These are phyloP conservation scores for Hemistola chrysoprasaria DNA, from an alignment of 2,888 invertebrate genomes.

Conservation along the genomic window DNA sequence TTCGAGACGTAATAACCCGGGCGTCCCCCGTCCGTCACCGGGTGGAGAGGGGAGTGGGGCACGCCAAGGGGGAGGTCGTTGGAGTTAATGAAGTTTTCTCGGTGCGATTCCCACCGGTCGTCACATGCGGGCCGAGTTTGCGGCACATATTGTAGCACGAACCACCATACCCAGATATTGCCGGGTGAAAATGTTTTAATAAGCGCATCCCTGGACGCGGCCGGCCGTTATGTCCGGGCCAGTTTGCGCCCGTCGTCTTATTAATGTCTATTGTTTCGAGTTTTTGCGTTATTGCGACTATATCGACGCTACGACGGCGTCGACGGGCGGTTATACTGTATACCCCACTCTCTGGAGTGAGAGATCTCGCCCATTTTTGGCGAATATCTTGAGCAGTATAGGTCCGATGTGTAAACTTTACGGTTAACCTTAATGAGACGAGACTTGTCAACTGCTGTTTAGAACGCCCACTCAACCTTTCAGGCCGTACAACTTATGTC, in stretches of 20 bases:
- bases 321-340: slow-evolving; percentile 1
- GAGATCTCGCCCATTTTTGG: slow-evolving; percentile 14
- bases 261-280: slow-evolving; percentile 80
- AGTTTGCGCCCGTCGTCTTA: slow-evolving; percentile 63
- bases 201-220: slow-evolving; percentile 72
- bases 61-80: slow-evolving; percentile 60
- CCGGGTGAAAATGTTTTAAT: slow-evolving; percentile 79
- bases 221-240: slow-evolving; percentile 53
- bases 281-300: slow-evolving; percentile 71
- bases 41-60: no score
- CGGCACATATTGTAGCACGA: slow-evolving; percentile 77
- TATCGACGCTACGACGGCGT: slow-evolving; percentile 46
- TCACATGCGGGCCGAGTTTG: slow-evolving; percentile 78
- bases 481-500: not conserved
- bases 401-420: slow-evolving; percentile 11
- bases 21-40: slow-evolving; percentile 51
- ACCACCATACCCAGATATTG: slow-evolving; percentile 70
- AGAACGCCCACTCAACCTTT: not conserved
- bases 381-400: slow-evolving; percentile 3
- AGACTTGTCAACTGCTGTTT: slow-evolving; percentile 10
- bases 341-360: slow-evolving; percentile 8
- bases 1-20: slow-evolving; percentile 78
- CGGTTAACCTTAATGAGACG: slow-evolving; percentile 7
- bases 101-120: slow-evolving; percentile 81
- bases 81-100: slow-evolving; percentile 83